A percentile compares a stretch with the other conserved stretches of the same genome.
phyloP scores from a whole-genome alignment of 2,113 vertebrate genomes.

The Oxygymnocypris stewartii region DNA sequence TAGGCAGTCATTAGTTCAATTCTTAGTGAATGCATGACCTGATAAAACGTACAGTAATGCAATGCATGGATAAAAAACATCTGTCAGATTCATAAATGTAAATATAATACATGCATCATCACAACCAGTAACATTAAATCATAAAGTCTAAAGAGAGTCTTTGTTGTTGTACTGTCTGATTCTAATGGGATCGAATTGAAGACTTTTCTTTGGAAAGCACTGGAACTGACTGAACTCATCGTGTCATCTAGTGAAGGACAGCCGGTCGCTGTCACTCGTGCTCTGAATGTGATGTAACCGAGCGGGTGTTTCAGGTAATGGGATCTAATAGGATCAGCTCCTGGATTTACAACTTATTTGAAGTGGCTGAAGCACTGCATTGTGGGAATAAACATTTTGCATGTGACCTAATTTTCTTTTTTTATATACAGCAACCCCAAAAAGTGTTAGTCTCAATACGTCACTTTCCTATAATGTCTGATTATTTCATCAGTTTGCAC shows the following conservation, averaged over 20 bases:
- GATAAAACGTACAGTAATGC: neutral
- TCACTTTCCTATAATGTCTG: neutral
- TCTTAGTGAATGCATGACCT: no score
- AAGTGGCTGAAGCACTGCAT: constrained; percentile 52
- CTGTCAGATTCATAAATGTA: neutral
- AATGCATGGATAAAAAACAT: neutral
- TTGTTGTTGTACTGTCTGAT: neutral
- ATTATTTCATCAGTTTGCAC: neutral
- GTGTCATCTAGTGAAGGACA: neutral
- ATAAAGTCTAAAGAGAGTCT: neutral
- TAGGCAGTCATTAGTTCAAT: no score
- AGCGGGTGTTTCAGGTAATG: constrained; percentile 69
- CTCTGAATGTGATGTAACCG: constrained; percentile 70
- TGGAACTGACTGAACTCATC: neutral
- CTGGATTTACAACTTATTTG: constrained; percentile 73
- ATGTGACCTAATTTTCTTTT: constrained; percentile 21
- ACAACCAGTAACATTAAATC: neutral
- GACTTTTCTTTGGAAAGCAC: neutral
- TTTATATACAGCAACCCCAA: neutral
- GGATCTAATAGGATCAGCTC: constrained; percentile 76
- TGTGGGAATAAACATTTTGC: constrained; percentile 21
- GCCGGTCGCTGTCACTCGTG: neutral
- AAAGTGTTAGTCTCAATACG: neutral
- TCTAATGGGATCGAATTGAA: neutral
- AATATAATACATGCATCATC: neutral